phyloP scores from a whole-genome alignment of 2,113 vertebrate genomes.

The Periophthalmus modestus region DNA sequence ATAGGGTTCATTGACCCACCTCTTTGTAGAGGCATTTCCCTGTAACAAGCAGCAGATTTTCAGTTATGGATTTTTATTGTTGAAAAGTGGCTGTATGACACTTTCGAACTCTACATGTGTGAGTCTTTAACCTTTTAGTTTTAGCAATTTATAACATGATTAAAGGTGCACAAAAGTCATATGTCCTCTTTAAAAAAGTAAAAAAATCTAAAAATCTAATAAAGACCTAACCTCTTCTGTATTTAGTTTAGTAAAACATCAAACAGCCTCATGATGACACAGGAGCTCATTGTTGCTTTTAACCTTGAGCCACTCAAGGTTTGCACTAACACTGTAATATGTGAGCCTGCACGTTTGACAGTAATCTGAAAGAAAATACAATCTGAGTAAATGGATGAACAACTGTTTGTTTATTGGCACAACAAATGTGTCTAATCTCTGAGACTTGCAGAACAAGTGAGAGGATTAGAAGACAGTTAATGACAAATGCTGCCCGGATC shows the following conservation, averaged over 20 bases:
- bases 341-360: constrained; percentile 23
- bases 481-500: constrained; percentile 5
- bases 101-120: too few relatives aligned
- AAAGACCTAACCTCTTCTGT: constrained; percentile 35
- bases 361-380: constrained; percentile 30
- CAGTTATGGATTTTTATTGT: too few relatives aligned
- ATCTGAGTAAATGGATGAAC: constrained; percentile 43
- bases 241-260: constrained; percentile 41
- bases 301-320: constrained; percentile 59
- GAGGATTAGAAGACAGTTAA: constrained; percentile 33
- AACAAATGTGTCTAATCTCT: constrained; percentile 43
- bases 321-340: constrained; percentile 35
- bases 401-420: constrained; percentile 33
- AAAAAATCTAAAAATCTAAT: too few relatives aligned
- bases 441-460: constrained; percentile 34
- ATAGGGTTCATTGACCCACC: too few relatives aligned
- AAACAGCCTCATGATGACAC: constrained; percentile 37
- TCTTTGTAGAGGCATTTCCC: too few relatives aligned
- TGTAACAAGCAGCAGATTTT: too few relatives aligned
- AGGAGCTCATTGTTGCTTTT: constrained; percentile 44
- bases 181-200: too few relatives aligned
- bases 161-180: too few relatives aligned
- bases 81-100: too few relatives aligned
- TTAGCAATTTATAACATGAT: too few relatives aligned
- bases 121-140: too few relatives aligned